Base-by-base conservation (phyloP, 2,113 vertebrate genomes). In the Mastomys coucha region DNA sequence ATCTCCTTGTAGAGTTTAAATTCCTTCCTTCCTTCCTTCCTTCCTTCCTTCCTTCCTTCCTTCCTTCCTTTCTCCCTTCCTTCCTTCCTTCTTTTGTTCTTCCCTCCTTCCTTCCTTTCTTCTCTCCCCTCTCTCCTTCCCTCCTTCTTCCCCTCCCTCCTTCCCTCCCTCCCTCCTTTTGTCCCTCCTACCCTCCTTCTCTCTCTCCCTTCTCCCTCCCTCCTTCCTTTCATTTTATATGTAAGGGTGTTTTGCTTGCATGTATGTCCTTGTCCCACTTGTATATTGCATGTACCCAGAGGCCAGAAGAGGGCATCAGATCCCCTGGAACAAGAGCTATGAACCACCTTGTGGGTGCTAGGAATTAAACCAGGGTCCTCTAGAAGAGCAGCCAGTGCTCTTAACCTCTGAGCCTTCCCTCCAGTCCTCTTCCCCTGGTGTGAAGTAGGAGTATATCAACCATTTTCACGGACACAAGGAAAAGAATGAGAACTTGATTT, bases 81-180 rank as follows among this genome's bases (percentile, higher is more conserved):
- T 72, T 0, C 60, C 22, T 63, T 8, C 60, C 60, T 16, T 17
- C 56, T 16, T 17, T 58, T 31, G 36, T 1, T 5, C 4, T 67
- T n/a, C 1, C 28, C 33, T 4, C 31, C 67, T 33, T 4, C 31
- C 28, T 4, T 7, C 4, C 28, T 1, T 12, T 3, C 22, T 1
- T 31, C 12, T 17, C 17, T 17, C 16, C 4, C 26, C 12, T 10
- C 10, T 5, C 31, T 26, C 63, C 63, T 26, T 65, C 24, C 63
- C 9, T 65, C 58, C 58, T 60, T 60, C 58, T 20, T 60, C 17
- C 11, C 67, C 36, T 1, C 16, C 69, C 33, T 33, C 11, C 28
- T 33, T 13, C 12, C 65, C 33, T 70, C 1, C 6, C 14, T 19
- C 19, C 14, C 33, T 36, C 9, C n/a, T n/a, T n/a, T n/a, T n/a